phyloP scores from a whole-genome alignment of 2,797 vertebrate species.

The Chelon auratus region DNA sequence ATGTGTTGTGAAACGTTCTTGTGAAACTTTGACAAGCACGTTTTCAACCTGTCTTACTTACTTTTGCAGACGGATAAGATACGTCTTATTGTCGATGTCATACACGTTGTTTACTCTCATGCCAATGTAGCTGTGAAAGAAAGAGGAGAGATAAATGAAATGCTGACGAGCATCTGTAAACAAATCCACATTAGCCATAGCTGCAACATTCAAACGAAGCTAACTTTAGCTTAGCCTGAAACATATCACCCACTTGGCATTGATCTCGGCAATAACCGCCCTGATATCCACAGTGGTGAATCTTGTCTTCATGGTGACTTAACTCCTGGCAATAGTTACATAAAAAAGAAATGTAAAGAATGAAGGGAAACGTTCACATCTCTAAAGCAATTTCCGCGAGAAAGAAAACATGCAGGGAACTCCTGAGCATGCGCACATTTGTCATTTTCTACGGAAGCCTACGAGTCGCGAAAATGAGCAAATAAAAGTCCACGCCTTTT shows the following conservation, averaged over 20 bases:
- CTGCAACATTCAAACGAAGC: conserved; percentile 21
- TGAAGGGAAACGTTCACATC: conserved; percentile 35
- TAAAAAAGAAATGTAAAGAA: neutral
- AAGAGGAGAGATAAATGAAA: conserved; percentile 7
- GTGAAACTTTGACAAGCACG: neutral
- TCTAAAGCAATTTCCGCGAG: conserved; percentile 13
- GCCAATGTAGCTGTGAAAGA: conserved; percentile 88
- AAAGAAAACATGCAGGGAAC: conserved; percentile 11
- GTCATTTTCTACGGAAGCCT: conserved; percentile 62
- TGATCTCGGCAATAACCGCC: conserved; percentile 92
- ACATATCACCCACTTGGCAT: conserved; percentile 85
- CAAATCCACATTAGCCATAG: conserved; percentile 14
- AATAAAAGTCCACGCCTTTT: conserved; percentile 51
- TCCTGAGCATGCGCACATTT: conserved; percentile 55
- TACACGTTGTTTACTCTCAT: conserved; percentile 98
- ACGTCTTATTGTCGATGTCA: conserved; percentile 98
- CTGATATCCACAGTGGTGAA: conserved; percentile 93
- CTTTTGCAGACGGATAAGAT: conserved; percentile 97
- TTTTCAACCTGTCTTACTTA: conserved; percentile 81
- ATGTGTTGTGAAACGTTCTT: neutral
- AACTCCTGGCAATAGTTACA: neutral
- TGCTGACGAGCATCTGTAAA: conserved; percentile 15
- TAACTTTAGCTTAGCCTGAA: conserved; percentile 43
- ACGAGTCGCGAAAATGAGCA: conserved; percentile 24
- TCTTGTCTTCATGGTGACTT: conserved; percentile 89